Evolutionary conservation across 2,797 vertebrate species (phyloP), one percentile per base, ranked within the genome.

Genomic region (Rhabdomys pumilio): DNA sequence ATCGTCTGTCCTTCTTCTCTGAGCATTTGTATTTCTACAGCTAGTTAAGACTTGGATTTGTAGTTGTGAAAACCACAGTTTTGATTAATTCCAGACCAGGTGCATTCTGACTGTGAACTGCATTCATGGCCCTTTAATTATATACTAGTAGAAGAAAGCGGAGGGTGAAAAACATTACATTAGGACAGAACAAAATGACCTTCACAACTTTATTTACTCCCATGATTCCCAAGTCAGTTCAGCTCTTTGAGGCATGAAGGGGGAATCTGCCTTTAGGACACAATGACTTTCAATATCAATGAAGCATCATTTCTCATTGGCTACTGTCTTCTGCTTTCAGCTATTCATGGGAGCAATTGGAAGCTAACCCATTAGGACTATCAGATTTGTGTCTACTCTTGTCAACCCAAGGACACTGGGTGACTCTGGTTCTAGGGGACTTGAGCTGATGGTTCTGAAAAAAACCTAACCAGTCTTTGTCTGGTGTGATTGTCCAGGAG

Each of bases 201-300:
- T 82, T 91, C 57, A 67, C 12, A 69, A 19, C 31, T 65, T 83
- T 47, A n/a, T 95, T 88, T 88, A 81, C 75, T 44, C 79, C 61
- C 77, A 7, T 14, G 65, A 76, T 79, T 91, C 69, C 77, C 85
- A 55, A 38, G 4, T 95, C 7, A 7, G 61, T 81, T 44, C n/a
- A 80, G 6, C 79, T 93, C 89, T 96, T 76, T 91, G 94, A 97
- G 55, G 96, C 97, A 44, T 96, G 89, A 95, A 97, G 93, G 92
- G 65, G 63, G 75, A 59, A 76, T 67, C 47, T 96, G 93, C 95
- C 97, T 92, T 67, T n/a, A 29, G 97, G 97, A 96, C 90, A 91
- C 55, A 61, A 26, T 87, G 73, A 65, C 44, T 65, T 93, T 31
- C 79, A 92, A 19, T 4, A 55, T 76, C 55, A 13, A 7, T 24